These are phyloP conservation scores for Sericinus montela DNA, from an alignment of 2,888 invertebrate genomes.

Conservation along the genomic window DNA sequence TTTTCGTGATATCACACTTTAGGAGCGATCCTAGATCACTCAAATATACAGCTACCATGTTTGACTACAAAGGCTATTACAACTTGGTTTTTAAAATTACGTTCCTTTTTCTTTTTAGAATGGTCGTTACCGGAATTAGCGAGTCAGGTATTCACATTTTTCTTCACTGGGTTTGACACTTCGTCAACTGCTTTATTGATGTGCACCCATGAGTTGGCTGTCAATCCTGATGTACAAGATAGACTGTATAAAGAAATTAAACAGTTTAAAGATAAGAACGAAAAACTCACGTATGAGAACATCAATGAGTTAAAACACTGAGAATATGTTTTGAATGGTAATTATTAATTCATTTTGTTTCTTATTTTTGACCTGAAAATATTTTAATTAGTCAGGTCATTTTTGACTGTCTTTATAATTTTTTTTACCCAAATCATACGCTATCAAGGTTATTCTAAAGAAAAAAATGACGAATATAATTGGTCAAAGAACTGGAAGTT, in stretches of 20 bases:
- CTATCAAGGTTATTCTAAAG: too few relatives aligned
- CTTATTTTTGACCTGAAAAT: too few relatives aligned
- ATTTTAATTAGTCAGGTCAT: too few relatives aligned
- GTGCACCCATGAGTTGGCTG: slow-evolving; percentile 58
- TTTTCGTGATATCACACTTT: too few relatives aligned
- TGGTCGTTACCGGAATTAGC: slow-evolving; percentile 58
- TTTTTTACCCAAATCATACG: too few relatives aligned
- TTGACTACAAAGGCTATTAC: too few relatives aligned
- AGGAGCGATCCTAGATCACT: too few relatives aligned
- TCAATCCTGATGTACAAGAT: slow-evolving; percentile 60
- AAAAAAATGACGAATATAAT: too few relatives aligned
- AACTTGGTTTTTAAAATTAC: too few relatives aligned
- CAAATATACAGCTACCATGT: too few relatives aligned
- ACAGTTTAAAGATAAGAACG: slow-evolving; percentile 34
- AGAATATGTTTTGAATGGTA: slow-evolving; percentile 57
- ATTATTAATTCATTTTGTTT: neutral
- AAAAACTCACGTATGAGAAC: slow-evolving; percentile 41
- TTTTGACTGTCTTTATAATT: too few relatives aligned
- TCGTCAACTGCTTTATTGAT: slow-evolving; percentile 54
- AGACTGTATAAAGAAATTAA: slow-evolving; percentile 55
- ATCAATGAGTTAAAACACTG: slow-evolving; percentile 50
- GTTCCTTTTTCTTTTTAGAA: slow-evolving; percentile 38
- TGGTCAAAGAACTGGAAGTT: too few relatives aligned
- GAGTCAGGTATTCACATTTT: slow-evolving; percentile 67
- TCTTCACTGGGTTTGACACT: slow-evolving; percentile 68